phyloP scores from a whole-genome alignment of 2,113 vertebrate genomes.

The Tinamus guttatus region DNA sequence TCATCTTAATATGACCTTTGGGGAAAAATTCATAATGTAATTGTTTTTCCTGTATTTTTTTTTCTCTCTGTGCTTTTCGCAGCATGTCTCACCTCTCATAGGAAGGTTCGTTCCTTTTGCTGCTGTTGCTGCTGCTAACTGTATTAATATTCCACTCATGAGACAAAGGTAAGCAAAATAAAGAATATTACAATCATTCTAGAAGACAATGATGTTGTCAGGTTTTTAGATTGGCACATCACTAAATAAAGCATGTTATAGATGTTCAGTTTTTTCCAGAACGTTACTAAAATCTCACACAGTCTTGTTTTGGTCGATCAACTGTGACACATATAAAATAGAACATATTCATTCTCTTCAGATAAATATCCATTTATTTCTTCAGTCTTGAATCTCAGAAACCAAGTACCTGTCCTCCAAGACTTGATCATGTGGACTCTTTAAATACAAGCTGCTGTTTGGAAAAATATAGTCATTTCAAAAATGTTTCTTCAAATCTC shows the following conservation, averaged over 20 bases:
- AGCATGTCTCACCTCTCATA: conserved; percentile 93
- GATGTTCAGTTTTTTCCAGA: not conserved
- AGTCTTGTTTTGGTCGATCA: not conserved
- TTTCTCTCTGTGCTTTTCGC: not conserved
- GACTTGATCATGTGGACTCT: not conserved
- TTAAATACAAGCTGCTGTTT: not conserved
- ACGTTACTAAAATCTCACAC: not conserved
- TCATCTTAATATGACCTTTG: not conserved
- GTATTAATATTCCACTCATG: conserved; percentile 99
- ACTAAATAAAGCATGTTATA: not conserved
- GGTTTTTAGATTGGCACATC: not conserved
- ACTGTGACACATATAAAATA: not conserved
- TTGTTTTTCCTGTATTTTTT: not conserved
- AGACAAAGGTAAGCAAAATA: conserved; percentile 89
- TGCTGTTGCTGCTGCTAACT: conserved; percentile 98
- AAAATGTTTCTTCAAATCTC: not conserved
- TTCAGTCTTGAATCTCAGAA: not conserved
- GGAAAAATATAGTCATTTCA: not conserved
- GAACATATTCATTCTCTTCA: not conserved
- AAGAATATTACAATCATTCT: not conserved
- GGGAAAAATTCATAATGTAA: not conserved
- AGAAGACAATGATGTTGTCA: not conserved
- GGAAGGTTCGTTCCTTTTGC: conserved; percentile 98
- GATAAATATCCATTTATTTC: not conserved
- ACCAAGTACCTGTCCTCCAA: not conserved